These are phyloP conservation scores for Toxotes lorentzi DNA, from an alignment of 2,797 vertebrate genomes.

Conservation along the genomic window DNA sequence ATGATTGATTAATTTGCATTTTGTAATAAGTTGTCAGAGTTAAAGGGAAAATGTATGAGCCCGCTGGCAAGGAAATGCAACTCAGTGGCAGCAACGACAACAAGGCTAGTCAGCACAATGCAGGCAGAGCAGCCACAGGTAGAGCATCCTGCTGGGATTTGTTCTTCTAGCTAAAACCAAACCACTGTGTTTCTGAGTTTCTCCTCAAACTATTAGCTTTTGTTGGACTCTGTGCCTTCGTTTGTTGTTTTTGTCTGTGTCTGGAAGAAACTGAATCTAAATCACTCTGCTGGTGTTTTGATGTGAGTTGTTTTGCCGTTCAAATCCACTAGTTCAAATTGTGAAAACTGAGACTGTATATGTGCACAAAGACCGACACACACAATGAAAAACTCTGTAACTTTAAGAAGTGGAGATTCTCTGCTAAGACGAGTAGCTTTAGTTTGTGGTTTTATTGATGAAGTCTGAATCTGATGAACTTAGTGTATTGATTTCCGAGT, in stretches of 20 bases:
- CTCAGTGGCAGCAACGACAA: conserved; percentile 1
- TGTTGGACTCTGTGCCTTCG: not conserved
- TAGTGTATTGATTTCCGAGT: not conserved
- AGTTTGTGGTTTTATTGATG: not conserved
- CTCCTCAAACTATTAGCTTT: conserved; percentile 10
- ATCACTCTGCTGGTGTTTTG: not conserved
- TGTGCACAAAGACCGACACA: not conserved
- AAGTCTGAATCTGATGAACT: not conserved
- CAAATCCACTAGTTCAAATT: not conserved
- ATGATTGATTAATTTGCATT: conserved; percentile 16
- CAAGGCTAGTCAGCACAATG: not conserved
- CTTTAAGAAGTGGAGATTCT: not conserved
- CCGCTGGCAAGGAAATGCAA: not conserved
- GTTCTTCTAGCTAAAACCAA: not conserved
- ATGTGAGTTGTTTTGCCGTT: not conserved
- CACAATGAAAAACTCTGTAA: not conserved
- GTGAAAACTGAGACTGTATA: no score
- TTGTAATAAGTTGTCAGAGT: conserved; percentile 7
- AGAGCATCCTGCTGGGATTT: conserved; percentile 26
- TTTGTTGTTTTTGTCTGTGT: not conserved
- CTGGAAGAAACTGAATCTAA: not conserved
- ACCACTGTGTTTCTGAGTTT: not conserved
- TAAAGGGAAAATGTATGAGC: not conserved
- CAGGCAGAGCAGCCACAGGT: conserved; percentile 21
- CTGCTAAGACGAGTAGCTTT: not conserved